A percentile compares a stretch with the other conserved stretches of the same genome.
Conservation (phyloP, 2,797 vertebrate species). For the Oophaga sylvatica region DNA sequence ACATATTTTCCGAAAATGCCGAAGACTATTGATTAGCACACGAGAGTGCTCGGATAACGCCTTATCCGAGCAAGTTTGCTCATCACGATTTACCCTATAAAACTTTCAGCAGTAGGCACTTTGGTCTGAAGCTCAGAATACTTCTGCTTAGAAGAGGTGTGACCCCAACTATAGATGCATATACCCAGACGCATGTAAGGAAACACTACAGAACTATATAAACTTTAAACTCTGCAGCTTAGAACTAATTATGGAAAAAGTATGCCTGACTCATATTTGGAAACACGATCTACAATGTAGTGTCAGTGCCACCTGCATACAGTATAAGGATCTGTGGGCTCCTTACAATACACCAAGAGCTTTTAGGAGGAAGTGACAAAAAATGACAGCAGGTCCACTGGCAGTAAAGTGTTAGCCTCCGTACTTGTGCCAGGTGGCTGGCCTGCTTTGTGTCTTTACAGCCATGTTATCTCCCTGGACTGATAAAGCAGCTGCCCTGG, state of each 20-base stretch:
- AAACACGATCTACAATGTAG: background rate
- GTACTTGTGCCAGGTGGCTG: conserved; percentile 17
- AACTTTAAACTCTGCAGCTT: too few species aligned
- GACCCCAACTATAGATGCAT: too few species aligned
- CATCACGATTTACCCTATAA: background rate
- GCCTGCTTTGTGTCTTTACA: conserved; percentile 31
- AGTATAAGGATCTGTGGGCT: background rate
- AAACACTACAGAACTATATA: too few species aligned
- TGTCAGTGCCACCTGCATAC: background rate
- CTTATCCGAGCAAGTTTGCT: too few species aligned
- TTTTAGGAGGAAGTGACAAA: background rate
- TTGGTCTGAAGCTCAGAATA: too few species aligned
- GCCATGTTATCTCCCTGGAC: background rate
- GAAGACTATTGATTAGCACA: too few species aligned
- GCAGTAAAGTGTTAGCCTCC: background rate
- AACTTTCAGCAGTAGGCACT: background rate
- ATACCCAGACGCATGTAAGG: too few species aligned
- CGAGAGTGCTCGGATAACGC: too few species aligned
- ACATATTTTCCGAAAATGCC: too few species aligned
- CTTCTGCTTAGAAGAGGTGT: too few species aligned
- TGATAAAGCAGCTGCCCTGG: conserved; percentile 48
- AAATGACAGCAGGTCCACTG: background rate
- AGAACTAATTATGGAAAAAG: too few species aligned
- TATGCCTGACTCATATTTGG: too few species aligned
- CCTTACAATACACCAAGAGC: background rate